Evolutionary conservation across 2,888 invertebrate genomes (phyloP).

Genomic region (Aromia moschata): DNA sequence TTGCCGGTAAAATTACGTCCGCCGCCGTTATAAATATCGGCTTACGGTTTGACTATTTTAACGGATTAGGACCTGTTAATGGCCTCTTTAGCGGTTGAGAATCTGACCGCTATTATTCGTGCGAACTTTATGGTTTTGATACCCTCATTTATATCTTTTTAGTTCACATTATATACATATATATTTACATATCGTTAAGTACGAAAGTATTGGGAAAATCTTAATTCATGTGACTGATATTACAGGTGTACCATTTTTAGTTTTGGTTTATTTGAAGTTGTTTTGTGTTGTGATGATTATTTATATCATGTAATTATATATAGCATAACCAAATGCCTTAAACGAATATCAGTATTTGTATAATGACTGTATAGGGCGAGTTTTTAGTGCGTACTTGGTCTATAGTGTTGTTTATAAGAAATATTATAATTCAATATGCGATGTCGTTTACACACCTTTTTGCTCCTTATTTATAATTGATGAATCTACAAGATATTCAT

Average conservation of each 20-base stretch:
- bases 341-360: too few species aligned
- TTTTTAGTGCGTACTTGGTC: too few species aligned
- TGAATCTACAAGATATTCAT: too few species aligned
- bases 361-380: too few species aligned
- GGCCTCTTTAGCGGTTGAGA: slow-evolving; percentile 30
- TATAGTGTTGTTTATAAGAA: too few species aligned
- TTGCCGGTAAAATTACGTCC: slow-evolving; percentile 27
- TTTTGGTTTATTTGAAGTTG: background rate
- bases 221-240: slow-evolving; percentile 7
- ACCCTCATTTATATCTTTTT: slow-evolving; percentile 6
- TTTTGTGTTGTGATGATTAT: background rate
- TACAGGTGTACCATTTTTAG: background rate
- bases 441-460: too few species aligned
- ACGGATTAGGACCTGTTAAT: slow-evolving; percentile 33
- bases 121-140: slow-evolving; percentile 30
- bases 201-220: slow-evolving; percentile 1
- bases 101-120: slow-evolving; percentile 21
- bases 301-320: too few species aligned
- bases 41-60: slow-evolving; percentile 32
- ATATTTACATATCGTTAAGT: slow-evolving; percentile 12
- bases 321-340: too few species aligned
- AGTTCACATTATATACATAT: slow-evolving; percentile 5
- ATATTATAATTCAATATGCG: too few species aligned
- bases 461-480: too few species aligned
- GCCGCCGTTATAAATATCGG: slow-evolving; percentile 29